Evolutionary conservation across 2,797 vertebrate species (phyloP).

Genomic region (Poeciliopsis paucimaculata): DNA sequence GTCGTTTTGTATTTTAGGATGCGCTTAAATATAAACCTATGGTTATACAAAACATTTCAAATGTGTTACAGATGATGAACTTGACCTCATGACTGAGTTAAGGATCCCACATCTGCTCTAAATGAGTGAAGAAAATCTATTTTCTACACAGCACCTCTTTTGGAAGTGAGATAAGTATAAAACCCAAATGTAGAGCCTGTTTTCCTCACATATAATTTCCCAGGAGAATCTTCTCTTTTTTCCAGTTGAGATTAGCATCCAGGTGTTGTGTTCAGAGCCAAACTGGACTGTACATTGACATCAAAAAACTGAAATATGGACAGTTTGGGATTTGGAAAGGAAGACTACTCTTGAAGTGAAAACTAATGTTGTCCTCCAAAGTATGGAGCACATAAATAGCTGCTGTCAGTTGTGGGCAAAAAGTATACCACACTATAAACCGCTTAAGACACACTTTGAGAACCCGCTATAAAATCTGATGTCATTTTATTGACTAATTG

Average conservation of each 20-base stretch:
- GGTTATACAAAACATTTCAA: conserved; percentile 3
- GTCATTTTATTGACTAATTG: neutral
- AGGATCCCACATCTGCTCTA: conserved; percentile 25
- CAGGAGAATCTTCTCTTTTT: conserved; percentile 16
- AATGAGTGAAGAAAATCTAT: conserved; percentile 10
- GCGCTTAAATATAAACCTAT: neutral
- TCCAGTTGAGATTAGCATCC: neutral
- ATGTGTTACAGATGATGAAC: conserved; percentile 33
- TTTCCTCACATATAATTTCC: conserved; percentile 21
- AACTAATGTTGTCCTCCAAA: too few species aligned
- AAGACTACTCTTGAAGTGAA: neutral
- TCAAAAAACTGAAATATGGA: neutral
- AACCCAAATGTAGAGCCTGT: conserved; percentile 25
- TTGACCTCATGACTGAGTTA: conserved; percentile 35
- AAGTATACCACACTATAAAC: neutral
- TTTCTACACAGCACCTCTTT: conserved; percentile 18
- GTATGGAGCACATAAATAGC: too few species aligned
- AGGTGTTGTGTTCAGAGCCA: neutral
- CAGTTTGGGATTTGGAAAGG: neutral
- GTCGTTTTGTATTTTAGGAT: neutral
- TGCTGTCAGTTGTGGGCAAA: too few species aligned
- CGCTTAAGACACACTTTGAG: neutral
- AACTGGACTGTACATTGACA: neutral
- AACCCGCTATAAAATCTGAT: too few species aligned
- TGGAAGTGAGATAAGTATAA: conserved; percentile 21